These are phyloP conservation scores for Microhierax caerulescens DNA, from an alignment of 2,797 vertebrate species.

Conservation along the genomic window DNA sequence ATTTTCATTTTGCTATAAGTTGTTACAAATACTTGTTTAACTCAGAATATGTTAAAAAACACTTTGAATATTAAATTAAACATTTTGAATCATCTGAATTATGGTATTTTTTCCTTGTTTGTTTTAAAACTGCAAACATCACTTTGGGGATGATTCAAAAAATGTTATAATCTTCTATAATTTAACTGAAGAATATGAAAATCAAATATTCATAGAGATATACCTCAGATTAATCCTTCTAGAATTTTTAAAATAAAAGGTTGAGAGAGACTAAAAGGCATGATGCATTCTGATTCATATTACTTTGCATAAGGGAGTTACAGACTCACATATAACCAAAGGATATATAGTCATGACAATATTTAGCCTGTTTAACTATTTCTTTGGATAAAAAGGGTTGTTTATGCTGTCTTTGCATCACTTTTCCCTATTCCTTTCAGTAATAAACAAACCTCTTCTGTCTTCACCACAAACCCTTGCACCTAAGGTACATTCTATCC, in stretches of 20 bases:
- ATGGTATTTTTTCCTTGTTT: background rate
- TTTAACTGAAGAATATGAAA: background rate
- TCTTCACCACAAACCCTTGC: background rate
- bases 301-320: background rate
- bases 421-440: background rate
- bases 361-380: background rate
- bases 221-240: background rate
- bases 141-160: background rate
- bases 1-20: background rate
- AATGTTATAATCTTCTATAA: background rate
- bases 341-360: background rate
- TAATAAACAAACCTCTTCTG: background rate
- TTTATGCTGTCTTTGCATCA: background rate
- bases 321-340: background rate
- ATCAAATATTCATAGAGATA: background rate
- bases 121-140: background rate
- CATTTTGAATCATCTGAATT: background rate
- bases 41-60: background rate
- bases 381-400: background rate
- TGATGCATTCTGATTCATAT: background rate
- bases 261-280: background rate
- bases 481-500: background rate
- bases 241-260: background rate
- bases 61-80: background rate
- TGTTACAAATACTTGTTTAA: background rate